Percentiles rank a stretch among this genome's conserved stretches.
phyloP scores from a whole-genome alignment of 2,113 vertebrate genomes.

The Mionectes macconnelli region DNA sequence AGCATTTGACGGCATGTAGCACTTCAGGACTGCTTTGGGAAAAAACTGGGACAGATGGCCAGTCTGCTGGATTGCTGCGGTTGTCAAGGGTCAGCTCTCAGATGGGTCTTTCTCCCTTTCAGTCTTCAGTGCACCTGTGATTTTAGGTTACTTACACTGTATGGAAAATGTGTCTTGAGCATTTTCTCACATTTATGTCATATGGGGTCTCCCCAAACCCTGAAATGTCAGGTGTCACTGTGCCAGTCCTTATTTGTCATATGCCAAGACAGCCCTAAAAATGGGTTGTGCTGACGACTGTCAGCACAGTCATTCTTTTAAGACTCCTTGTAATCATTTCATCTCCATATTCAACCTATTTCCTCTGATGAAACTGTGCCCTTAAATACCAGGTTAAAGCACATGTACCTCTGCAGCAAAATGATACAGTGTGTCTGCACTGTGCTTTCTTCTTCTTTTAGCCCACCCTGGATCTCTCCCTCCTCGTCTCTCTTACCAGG shows the following conservation, averaged over 20 bases:
- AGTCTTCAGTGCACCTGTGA: background rate
- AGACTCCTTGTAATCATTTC: background rate
- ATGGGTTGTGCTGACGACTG: fast-evolving
- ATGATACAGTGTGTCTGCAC: fast-evolving
- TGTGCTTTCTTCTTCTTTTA: background rate
- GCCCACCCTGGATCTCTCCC: fast-evolving
- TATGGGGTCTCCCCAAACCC: background rate
- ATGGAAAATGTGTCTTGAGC: background rate
- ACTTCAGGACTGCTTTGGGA: background rate
- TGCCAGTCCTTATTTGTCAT: background rate
- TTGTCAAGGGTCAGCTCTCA: background rate
- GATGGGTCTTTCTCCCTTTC: background rate
- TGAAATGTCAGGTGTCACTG: background rate
- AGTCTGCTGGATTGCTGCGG: background rate
- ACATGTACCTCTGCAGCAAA: background rate
- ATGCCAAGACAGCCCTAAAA: background rate
- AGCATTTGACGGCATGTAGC: background rate
- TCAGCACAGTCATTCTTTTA: background rate
- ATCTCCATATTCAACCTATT: background rate
- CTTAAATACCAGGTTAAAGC: background rate
- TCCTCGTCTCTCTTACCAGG: background rate
- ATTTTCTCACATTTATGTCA: background rate
- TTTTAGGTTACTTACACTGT: background rate
- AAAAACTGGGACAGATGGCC: background rate
- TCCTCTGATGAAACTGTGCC: background rate